Conservation (phyloP, 2,888 invertebrate species). For the Sussaba pulchella region DNA sequence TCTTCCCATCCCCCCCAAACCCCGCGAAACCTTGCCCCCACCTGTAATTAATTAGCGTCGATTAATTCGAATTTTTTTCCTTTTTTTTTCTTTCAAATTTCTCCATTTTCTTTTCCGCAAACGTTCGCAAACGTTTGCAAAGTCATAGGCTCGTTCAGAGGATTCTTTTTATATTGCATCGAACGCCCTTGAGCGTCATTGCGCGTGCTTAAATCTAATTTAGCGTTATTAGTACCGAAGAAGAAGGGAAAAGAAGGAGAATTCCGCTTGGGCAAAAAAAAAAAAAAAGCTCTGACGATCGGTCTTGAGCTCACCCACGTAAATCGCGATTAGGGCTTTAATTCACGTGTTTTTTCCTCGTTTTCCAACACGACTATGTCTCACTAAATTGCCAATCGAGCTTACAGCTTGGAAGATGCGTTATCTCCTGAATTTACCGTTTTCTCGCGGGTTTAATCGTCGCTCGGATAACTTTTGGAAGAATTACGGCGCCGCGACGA, state of each 20-base stretch:
- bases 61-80: conserved; percentile 13
- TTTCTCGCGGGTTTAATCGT: background rate
- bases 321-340: too few relatives aligned
- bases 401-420: background rate
- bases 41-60: conserved; percentile 54
- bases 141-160: background rate
- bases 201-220: conserved; percentile 16
- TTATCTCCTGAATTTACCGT: background rate
- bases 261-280: conserved; percentile 4
- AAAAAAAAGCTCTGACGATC: conserved; percentile 3
- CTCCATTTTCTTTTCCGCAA: background rate
- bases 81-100: background rate
- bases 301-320: too few relatives aligned
- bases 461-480: too few relatives aligned
- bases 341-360: too few relatives aligned
- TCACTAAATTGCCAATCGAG: conserved; percentile 9
- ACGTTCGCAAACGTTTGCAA: background rate
- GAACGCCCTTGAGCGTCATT: background rate
- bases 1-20: conserved; percentile 3
- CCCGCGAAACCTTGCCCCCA: background rate
- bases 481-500: too few relatives aligned
- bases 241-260: background rate
- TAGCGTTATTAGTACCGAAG: conserved; percentile 21
- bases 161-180: conserved; percentile 7
- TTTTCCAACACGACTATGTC: background rate